A percentile compares a stretch with the other conserved stretches of the same genome.
Conservation (phyloP, 2,888 invertebrate genomes). For the Epinotia bilunana region DNA sequence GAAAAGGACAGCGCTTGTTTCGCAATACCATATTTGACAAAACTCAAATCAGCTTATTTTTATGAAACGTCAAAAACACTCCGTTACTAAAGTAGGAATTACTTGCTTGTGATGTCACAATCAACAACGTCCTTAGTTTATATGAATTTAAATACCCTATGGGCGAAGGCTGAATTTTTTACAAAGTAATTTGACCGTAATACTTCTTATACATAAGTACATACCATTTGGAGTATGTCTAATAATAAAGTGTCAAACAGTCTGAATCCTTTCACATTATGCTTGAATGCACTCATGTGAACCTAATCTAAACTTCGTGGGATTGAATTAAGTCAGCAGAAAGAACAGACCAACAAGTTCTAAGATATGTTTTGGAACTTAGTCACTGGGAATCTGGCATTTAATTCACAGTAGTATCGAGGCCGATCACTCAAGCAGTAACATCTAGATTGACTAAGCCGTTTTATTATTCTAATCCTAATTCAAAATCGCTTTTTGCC, state of each 20-base stretch:
- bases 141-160: not conserved
- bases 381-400: conserved; percentile 83
- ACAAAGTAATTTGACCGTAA: not conserved
- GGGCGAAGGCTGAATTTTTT: not conserved
- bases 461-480: conserved; percentile 81
- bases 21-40: too few species aligned
- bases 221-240: not conserved
- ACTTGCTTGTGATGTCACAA: too few species aligned
- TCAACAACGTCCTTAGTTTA: too few species aligned
- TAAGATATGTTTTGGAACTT: conserved; percentile 56
- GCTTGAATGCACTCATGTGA: conserved; percentile 38
- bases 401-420: conserved; percentile 75
- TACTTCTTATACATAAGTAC: too few species aligned
- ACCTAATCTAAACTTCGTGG: conserved; percentile 43
- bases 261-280: conserved; percentile 36
- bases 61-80: too few species aligned
- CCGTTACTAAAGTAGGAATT: too few species aligned
- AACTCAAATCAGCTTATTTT: too few species aligned
- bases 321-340: conserved; percentile 21
- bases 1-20: too few species aligned
- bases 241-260: conserved; percentile 27
- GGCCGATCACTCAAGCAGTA: conserved; percentile 79
- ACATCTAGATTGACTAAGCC: conserved; percentile 80
- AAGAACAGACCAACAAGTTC: conserved; percentile 44
- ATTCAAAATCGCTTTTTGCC: conserved; percentile 77